A percentile compares a stretch with the other conserved stretches of the same genome.
phyloP scores from a whole-genome alignment of 2,888 invertebrate species.

The Nemotelus nigrinus region DNA sequence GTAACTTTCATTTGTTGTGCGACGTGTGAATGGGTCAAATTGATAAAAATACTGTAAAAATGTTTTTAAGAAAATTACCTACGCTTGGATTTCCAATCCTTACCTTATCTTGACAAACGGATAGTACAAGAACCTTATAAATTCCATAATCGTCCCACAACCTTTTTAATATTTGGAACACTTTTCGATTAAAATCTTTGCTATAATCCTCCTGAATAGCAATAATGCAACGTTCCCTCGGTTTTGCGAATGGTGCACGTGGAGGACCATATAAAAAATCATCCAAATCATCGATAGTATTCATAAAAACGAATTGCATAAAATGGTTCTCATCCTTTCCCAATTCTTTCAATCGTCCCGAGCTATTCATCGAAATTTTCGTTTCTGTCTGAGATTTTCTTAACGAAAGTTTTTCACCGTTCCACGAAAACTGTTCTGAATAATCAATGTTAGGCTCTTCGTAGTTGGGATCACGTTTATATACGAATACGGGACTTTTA shows the following conservation, averaged over 20 bases:
- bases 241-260: slow-evolving; percentile 47
- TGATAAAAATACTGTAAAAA: slow-evolving; percentile 40
- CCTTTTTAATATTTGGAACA: slow-evolving; percentile 39
- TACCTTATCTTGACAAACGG: slow-evolving; percentile 45
- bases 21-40: slow-evolving; percentile 32
- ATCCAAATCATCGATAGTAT: slow-evolving; percentile 42
- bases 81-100: not conserved
- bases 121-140: slow-evolving; percentile 31
- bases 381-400: slow-evolving; percentile 32
- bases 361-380: slow-evolving; percentile 28
- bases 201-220: slow-evolving; percentile 32
- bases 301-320: slow-evolving; percentile 41
- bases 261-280: slow-evolving; percentile 47
- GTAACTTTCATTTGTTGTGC: not conserved
- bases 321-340: slow-evolving; percentile 36
- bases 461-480: not conserved
- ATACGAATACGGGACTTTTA: slow-evolving; percentile 8
- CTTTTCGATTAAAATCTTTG: slow-evolving; percentile 11
- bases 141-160: slow-evolving; percentile 51
- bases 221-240: slow-evolving; percentile 45
- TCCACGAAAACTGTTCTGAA: slow-evolving; percentile 45
- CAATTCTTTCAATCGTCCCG: slow-evolving; percentile 4
- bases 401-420: slow-evolving; percentile 40
- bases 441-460: slow-evolving; percentile 43
- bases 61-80: too few relatives aligned